Evolutionary conservation across 2,888 invertebrate genomes (phyloP).

Genomic region (Melanargia galathea): DNA sequence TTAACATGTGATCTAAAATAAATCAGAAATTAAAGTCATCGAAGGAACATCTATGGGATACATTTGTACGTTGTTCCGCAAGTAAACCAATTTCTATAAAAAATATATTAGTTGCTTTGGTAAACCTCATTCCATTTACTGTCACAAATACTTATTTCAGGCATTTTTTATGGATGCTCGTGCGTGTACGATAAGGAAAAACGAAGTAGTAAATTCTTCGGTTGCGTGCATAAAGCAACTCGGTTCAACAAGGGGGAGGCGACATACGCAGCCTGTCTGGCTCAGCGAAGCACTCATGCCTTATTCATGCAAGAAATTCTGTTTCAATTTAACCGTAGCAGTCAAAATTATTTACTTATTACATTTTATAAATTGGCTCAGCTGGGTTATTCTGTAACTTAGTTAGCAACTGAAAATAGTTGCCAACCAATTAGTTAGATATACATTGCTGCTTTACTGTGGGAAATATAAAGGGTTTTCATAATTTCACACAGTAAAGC

Average conservation of each 20-base stretch:
- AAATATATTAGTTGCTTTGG: neutral
- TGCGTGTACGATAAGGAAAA: conserved; percentile 36
- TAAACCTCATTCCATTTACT: conserved; percentile 22
- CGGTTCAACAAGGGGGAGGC: neutral
- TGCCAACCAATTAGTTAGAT: no score
- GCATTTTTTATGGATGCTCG: conserved; percentile 23
- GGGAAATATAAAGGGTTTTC: no score
- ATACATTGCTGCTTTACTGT: no score
- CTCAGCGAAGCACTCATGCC: no score
- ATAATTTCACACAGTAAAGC: no score
- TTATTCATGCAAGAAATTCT: no score
- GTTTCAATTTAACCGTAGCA: no score
- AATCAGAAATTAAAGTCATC: neutral
- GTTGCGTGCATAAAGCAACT: conserved; percentile 30
- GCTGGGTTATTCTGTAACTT: no score
- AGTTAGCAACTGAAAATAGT: no score
- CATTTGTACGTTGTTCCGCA: neutral
- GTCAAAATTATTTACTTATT: no score
- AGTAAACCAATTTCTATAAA: neutral
- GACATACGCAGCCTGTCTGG: neutral
- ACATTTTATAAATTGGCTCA: no score
- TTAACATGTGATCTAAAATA: no score
- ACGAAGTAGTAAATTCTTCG: conserved; percentile 33
- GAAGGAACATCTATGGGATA: neutral
- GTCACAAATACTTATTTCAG: conserved; percentile 19